Percentiles rank a stretch among this genome's conserved stretches.
phyloP scores from a whole-genome alignment of 2,888 invertebrate genomes.

The Gisinianus flammeolus region DNA sequence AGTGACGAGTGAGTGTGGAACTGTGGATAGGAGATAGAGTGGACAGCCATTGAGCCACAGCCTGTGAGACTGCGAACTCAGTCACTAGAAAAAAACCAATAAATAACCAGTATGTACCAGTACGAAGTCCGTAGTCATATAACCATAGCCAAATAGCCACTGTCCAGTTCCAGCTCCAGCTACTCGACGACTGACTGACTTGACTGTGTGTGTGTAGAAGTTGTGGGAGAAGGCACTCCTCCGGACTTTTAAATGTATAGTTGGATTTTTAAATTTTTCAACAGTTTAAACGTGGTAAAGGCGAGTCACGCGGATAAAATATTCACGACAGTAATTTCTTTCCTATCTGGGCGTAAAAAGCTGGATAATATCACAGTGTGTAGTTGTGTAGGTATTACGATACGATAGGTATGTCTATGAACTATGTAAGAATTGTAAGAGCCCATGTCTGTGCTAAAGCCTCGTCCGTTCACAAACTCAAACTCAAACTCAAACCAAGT shows the following conservation, averaged over 20 bases:
- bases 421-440: too few relatives aligned
- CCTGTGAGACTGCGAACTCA: too few relatives aligned
- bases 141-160: too few relatives aligned
- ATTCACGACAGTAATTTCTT: constrained; percentile 41
- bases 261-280: constrained; percentile 39
- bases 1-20: too few relatives aligned
- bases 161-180: too few relatives aligned
- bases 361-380: constrained; percentile 29
- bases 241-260: constrained; percentile 1
- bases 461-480: too few relatives aligned
- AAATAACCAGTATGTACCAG: too few relatives aligned
- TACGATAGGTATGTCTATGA: neutral
- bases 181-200: neutral
- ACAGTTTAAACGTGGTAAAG: constrained; percentile 14
- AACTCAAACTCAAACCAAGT: too few relatives aligned
- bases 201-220: neutral
- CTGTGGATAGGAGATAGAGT: too few relatives aligned
- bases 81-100: neutral
- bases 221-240: neutral
- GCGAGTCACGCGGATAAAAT: constrained; percentile 35
- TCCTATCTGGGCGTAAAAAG: constrained; percentile 27
- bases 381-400: neutral
- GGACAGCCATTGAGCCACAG: too few relatives aligned
- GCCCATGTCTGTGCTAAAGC: too few relatives aligned
- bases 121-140: too few relatives aligned